Conservation (phyloP, 2,113 vertebrate species). For the Leucoraja erinaceus region DNA sequence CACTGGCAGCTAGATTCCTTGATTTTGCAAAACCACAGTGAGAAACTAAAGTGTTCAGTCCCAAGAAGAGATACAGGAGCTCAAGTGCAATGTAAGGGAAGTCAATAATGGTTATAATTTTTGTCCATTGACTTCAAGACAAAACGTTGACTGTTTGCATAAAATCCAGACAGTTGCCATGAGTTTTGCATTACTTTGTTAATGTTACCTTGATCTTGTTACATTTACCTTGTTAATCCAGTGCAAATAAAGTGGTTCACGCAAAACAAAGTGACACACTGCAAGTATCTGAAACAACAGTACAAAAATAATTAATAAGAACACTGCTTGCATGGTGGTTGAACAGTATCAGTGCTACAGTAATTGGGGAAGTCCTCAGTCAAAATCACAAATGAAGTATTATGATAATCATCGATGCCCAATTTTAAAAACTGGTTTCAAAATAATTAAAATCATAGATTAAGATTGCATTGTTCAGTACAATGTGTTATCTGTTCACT, state of each 20-base stretch:
- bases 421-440: background rate
- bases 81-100: background rate
- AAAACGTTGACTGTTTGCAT: background rate
- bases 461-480: background rate
- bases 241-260: background rate
- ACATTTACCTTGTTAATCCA: constrained; percentile 23
- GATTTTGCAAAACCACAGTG: background rate
- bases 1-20: background rate
- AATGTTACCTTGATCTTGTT: background rate
- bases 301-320: background rate
- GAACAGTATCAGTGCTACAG: background rate
- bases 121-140: background rate
- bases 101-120: background rate
- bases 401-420: background rate
- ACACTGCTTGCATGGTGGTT: background rate
- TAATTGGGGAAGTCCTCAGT: background rate
- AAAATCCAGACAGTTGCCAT: background rate
- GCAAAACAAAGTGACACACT: background rate
- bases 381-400: background rate
- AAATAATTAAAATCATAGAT: background rate
- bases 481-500: background rate
- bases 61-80: background rate
- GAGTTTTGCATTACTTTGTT: background rate
- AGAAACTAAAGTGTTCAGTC: background rate
- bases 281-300: constrained; percentile 28